Base-by-base conservation (phyloP, 1,140 invertebrate species). In the Heliconius congener region DNA sequence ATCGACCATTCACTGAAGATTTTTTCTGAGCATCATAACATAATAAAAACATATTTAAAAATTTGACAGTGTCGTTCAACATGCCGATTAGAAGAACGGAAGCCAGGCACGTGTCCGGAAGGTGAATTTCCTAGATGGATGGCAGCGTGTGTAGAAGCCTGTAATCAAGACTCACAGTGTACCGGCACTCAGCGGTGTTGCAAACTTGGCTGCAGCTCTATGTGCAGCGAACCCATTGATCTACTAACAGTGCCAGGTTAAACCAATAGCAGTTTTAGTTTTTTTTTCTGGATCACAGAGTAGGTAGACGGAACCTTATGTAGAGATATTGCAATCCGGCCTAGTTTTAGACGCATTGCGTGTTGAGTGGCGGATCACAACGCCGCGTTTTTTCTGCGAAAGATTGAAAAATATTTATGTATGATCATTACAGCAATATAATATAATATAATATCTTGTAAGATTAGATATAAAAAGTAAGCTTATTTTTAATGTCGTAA, bases 171-270 rank as follows among this genome's bases (percentile, higher is more conserved):
- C 84, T 95, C 95, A 1, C 95, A 96, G 76, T 97, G 96, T 85
- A 94, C 95, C 30, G 96, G 95, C 74, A 94, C 96, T 1, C 94
- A 96, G 30, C 95, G 96, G 80, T 97, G 96, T 87, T 97, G 96
- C 82, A 86, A 89, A n/a, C 96, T 96, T 82, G 93, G 93, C 37
- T 97, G 96, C 74, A 96, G 96, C 5, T 93, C 96, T 19, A 95
- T 96, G 18, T 97, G 96, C 87, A 95, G 95, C 85, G 94, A 95
- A 60, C 96, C 96, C 0, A 73, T 94, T 1, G 95, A 95, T 75
- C 86, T 97, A 18, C 88, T 95, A 18, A 94, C 94, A 11, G 76
- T 92, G 76, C 85, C 91, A 77, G 93, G 94, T 95, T 77, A 86
- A 6, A n/a, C 30, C 2, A 18, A 30, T 66, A 23, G 55, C 8